These are phyloP conservation scores for Acronicta aceris DNA, from an alignment of 2,888 invertebrate genomes.

Conservation along the genomic window DNA sequence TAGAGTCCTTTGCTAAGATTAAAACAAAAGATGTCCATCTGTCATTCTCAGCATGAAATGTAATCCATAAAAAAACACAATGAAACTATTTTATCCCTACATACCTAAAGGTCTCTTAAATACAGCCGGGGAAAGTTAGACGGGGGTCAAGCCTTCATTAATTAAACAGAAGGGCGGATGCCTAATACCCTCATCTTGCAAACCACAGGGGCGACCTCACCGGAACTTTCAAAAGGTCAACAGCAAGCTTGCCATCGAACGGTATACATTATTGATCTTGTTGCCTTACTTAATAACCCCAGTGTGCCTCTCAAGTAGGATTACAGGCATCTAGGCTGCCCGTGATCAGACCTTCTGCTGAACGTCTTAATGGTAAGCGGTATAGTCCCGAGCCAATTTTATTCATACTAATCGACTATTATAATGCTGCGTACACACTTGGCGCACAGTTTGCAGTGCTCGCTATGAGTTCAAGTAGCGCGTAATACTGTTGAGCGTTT, in stretches of 20 bases:
- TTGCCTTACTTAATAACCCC: constrained; percentile 43
- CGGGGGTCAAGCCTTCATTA: constrained; percentile 78
- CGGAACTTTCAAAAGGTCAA: constrained; percentile 65
- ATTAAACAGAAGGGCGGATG: constrained; percentile 71
- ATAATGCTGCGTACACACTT: not conserved
- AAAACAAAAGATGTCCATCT: not conserved
- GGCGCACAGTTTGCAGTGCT: not conserved
- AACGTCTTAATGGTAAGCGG: constrained; percentile 34
- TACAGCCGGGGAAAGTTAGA: constrained; percentile 67
- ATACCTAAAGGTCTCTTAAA: constrained; percentile 53
- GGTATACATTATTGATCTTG: constrained; percentile 61
- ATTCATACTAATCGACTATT: constrained; percentile 26
- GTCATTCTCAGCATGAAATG: constrained; percentile 4
- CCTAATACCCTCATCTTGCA: constrained; percentile 61
- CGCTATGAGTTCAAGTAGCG: too few relatives aligned
- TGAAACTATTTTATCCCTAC: constrained; percentile 45
- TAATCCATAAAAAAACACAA: constrained; percentile 44
- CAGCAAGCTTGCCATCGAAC: constrained; percentile 58
- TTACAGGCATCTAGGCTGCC: constrained; percentile 25
- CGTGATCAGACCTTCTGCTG: constrained; percentile 27
- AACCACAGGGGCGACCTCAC: constrained; percentile 59
- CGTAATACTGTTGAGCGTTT: too few relatives aligned
- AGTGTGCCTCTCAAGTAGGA: constrained; percentile 28
- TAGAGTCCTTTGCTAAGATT: not conserved
- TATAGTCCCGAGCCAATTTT: constrained; percentile 35